These are phyloP conservation scores for Calephelis nemesis DNA, from an alignment of 1,140 invertebrate species.

Conservation along the genomic window DNA sequence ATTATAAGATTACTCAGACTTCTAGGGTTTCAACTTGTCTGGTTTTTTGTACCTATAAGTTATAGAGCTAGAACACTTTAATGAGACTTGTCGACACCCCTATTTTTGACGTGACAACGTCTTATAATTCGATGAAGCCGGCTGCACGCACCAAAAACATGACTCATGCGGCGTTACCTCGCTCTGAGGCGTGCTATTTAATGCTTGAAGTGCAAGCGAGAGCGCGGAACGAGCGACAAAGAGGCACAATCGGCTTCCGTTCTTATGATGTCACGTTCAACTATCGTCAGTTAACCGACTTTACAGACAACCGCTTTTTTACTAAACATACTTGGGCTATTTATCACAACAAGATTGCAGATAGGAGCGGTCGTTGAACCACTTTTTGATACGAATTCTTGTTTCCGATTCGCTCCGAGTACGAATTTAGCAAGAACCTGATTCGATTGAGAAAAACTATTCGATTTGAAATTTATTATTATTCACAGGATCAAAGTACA, in stretches of 20 bases:
- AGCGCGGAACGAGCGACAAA: no score
- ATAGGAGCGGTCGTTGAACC: slow-evolving; percentile 15
- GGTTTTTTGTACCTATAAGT: background rate
- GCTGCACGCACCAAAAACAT: no score
- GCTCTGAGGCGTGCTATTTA: no score
- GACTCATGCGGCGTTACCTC: no score
- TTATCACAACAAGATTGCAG: slow-evolving; percentile 8
- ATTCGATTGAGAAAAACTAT: background rate
- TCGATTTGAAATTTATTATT: background rate
- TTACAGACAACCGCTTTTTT: background rate
- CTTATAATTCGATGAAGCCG: no score
- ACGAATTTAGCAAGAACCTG: background rate
- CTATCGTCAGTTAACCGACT: no score
- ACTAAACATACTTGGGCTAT: background rate
- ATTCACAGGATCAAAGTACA: background rate
- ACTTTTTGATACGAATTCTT: slow-evolving; percentile 1
- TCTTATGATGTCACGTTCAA: no score
- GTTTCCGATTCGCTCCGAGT: background rate
- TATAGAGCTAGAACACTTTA: background rate
- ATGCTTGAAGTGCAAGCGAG: no score
- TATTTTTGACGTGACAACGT: no score
- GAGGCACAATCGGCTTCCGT: no score
- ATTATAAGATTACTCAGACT: no score
- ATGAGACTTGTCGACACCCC: background rate
- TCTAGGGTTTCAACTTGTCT: no score